Evolutionary conservation across 2,797 vertebrate species (phyloP), one percentile per base, ranked within the genome.

Genomic region (Brachymystax lenok): DNA sequence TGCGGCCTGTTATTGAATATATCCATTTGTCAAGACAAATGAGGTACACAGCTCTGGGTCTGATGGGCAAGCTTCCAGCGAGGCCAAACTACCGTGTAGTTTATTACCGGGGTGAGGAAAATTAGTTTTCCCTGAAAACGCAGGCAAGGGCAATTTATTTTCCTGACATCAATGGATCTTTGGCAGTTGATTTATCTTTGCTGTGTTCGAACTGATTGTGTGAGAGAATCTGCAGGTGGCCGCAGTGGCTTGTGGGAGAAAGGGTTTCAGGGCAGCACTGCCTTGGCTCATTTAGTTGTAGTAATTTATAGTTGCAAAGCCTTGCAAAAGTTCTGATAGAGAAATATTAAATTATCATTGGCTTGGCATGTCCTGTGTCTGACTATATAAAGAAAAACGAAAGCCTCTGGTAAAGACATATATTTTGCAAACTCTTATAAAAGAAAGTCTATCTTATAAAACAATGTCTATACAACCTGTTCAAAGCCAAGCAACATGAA

Each of bases 61-160:
- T 81, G 79, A 86, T 79, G 77, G 82, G 83, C 87, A 88, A 81
- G 82, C 78, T 86, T 84, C 85, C 80, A 88, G 83, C 88, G 77
- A 74, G 73, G 79, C 77, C 82, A 83, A 83, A 85, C 81, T 74
- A 83, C 81, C 40, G 75, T 80, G 83, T 85, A 89, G 83, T 91
- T 92, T 91, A 92, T 91, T 90, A 91, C 88, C 85, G 85, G 88
- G 83, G 88, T 87, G 86, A 86, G 79, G 78, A 87, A 90, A 92
- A 92, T 92, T 91, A 88, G 88, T 87, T 91, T 46, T 46, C 88
- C 88, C 87, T 88, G 90, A 90, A 90, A 91, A 92, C 88, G 77
- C 76, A 72, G 76, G 79, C 77, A 74, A 72, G 84, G 88, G 82
- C 85, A 86, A 88, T 92, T 86, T 81, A 91, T 92, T 90, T 88